Evolutionary conservation across 2,113 vertebrate species (phyloP), one percentile per base, ranked within the genome.

Genomic region (Ailuropoda melanoleuca): DNA sequence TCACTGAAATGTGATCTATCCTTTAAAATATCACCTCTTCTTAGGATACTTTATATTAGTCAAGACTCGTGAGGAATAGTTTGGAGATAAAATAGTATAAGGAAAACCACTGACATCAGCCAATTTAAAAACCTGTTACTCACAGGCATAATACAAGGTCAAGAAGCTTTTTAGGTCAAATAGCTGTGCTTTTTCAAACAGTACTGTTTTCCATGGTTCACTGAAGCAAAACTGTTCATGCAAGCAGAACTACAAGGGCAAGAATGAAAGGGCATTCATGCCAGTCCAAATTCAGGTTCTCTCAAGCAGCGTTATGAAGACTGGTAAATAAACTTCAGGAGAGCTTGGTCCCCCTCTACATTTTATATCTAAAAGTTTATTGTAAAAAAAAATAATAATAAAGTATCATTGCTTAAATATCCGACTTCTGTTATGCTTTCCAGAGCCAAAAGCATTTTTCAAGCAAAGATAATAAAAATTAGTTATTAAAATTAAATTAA

Each of bases 131-230:
- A 77, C 8, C 34, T 93, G 50, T n/a, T 89, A 87, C 15, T 92
- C 60, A 96, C 6, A 80, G 75, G 55, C 46, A 84, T 1, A 86
- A 37, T 92, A 70, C 62, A 93, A 89, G 43, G 78, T 94, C 11
- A 68, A 75, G 46, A 96, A 56, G 64, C 9, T 50, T 85, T 88
- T 92, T 37, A 89, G 72, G 83, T 92, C 60, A 95, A 89, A 87
- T 7, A 80, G 68, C 31, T 96, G 55, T 92, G 46, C 66, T 82
- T 66, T 91, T 96, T 81, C 48, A 90, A 93, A 97, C 34, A 89
- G 74, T 50, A 56, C 50, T 84, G 46, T 81, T 94, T 97, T 87
- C 64, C 94, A 93, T 55, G 70, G 84, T 94, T 95, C 96, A 90
- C 29, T 93, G 90, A 15, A 97, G 70, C 87, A 97, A 81, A 97